phyloP scores from a whole-genome alignment of 2,113 vertebrate species.

The Vombatus ursinus region DNA sequence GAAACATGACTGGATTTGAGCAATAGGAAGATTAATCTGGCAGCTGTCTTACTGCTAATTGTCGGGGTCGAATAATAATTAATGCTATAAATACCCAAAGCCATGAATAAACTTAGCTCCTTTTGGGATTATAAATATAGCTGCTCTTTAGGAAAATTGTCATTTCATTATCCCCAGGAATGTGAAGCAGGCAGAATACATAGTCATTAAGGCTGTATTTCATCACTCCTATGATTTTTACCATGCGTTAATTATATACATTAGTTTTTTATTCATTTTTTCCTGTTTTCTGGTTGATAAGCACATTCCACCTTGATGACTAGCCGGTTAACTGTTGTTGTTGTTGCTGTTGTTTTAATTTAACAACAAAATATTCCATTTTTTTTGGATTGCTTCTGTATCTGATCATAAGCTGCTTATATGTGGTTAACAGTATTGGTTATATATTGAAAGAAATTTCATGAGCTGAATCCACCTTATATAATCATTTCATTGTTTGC shows the following conservation, averaged over 20 bases:
- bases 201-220: neutral
- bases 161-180: constrained; percentile 63
- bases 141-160: constrained; percentile 45
- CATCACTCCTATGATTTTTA: constrained; percentile 72
- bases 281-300: constrained; percentile 76
- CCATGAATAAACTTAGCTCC: neutral
- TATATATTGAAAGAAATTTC: neutral
- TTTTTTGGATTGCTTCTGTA: constrained; percentile 46
- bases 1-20: neutral
- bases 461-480: constrained; percentile 38
- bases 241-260: constrained; percentile 80
- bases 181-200: neutral
- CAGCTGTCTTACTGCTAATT: neutral
- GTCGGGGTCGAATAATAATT: neutral
- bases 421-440: neutral
- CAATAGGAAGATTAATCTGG: neutral
- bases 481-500: constrained; percentile 66
- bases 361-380: constrained; percentile 67
- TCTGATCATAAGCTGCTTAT: constrained; percentile 42
- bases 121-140: neutral
- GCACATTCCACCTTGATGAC: constrained; percentile 80
- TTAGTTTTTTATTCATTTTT: constrained; percentile 61
- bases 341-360: constrained; percentile 75
- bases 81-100: neutral
- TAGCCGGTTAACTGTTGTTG: constrained; percentile 78